Percentiles rank a stretch among this genome's conserved stretches.
Evolutionary conservation across 30 jellyfish, hydroid and myxozoan species (phyloP).

Genomic region (Chrysaora quinquecirrha): DNA sequence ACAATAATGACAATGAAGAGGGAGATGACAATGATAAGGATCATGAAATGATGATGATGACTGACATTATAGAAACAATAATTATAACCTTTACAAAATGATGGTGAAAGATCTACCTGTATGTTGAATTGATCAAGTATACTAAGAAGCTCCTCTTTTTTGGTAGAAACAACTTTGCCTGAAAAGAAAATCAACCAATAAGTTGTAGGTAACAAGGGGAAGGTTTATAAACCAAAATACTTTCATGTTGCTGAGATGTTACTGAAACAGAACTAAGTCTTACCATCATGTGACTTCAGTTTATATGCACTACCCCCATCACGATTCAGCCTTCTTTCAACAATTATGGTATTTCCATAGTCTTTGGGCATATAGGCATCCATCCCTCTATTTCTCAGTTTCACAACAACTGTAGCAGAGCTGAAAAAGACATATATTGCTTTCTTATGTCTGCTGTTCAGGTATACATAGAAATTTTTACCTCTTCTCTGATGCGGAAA

Average conservation of each 20-base stretch:
- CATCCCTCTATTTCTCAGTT: slow-evolving; percentile 78
- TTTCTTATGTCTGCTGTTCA: too few relatives aligned
- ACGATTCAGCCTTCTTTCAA: slow-evolving; percentile 78
- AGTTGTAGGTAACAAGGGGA: too few relatives aligned
- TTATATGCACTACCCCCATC: slow-evolving; percentile 87
- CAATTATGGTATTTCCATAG: slow-evolving; percentile 76
- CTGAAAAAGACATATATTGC: slow-evolving; percentile 49
- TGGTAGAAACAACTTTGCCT: slow-evolving; percentile 88
- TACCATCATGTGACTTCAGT: slow-evolving; percentile 73
- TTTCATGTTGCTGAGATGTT: too few relatives aligned
- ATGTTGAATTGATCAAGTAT: slow-evolving; percentile 95
- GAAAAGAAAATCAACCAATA: slow-evolving; percentile 5
- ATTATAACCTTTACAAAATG: too few relatives aligned
- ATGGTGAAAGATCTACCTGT: too few relatives aligned
- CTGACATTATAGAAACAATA: too few relatives aligned
- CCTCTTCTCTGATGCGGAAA: too few relatives aligned
- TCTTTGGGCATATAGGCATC: slow-evolving; percentile 89
- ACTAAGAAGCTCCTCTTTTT: slow-evolving; percentile 81
- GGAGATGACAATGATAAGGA: too few relatives aligned
- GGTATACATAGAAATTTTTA: too few relatives aligned
- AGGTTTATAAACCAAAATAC: too few relatives aligned
- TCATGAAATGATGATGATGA: too few relatives aligned
- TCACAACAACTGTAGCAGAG: slow-evolving; percentile 68
- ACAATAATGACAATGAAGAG: too few relatives aligned
- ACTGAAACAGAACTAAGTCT: neutral